Evolutionary conservation across 2,113 vertebrate species (phyloP).

Genomic region (Brienomyrus brachyistius): DNA sequence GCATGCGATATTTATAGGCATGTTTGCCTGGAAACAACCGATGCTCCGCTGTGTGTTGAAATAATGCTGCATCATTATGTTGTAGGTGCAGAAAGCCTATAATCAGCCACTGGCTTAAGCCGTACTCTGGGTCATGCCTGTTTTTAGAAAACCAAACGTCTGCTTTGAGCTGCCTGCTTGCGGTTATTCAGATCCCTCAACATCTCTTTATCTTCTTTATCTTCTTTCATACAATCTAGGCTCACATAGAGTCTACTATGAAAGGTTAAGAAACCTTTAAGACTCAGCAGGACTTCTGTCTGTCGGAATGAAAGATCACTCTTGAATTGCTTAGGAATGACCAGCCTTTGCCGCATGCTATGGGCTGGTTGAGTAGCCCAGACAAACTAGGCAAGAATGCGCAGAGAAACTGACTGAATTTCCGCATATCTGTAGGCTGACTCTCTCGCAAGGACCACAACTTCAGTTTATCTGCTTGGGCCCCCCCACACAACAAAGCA

Average conservation of each 20-base stretch:
- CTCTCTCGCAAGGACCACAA: neutral
- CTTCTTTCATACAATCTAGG: no score
- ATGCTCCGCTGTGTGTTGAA: neutral
- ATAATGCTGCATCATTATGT: slow-evolving; percentile 1
- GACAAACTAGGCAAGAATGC: neutral
- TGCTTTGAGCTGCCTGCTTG: neutral
- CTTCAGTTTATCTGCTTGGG: neutral
- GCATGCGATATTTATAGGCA: neutral
- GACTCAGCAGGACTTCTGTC: neutral
- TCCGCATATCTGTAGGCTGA: neutral
- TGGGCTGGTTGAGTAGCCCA: neutral
- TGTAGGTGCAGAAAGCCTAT: neutral
- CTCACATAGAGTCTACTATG: neutral
- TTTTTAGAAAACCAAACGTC: slow-evolving; percentile 2
- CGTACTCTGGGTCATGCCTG: neutral
- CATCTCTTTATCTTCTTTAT: neutral
- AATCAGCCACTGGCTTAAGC: neutral
- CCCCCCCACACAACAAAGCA: neutral
- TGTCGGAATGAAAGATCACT: neutral
- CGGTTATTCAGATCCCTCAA: neutral
- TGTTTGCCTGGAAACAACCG: neutral
- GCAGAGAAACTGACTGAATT: neutral
- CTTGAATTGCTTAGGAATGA: neutral
- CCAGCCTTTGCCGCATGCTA: neutral
- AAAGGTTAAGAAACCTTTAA: neutral